A percentile compares a stretch with the other conserved stretches of the same genome.
Evolutionary conservation across 2,113 vertebrate species (phyloP).

Genomic region (Dipodomys stephensi): DNA sequence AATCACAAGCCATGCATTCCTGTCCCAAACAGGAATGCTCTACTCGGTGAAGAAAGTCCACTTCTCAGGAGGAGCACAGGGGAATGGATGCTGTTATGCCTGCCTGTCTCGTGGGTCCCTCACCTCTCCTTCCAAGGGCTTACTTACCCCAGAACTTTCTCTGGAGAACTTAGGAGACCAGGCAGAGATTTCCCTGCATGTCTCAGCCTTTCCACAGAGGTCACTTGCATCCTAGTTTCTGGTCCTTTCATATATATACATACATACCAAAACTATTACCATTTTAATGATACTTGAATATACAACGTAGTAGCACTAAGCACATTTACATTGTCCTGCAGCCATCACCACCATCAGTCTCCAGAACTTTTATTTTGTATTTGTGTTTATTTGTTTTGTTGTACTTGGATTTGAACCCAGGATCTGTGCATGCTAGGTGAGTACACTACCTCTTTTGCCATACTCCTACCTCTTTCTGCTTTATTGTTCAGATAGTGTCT

Average conservation of each 20-base stretch:
- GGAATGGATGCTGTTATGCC: not conserved
- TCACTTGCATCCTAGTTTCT: not conserved
- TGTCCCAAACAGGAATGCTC: too few relatives aligned
- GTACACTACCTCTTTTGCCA: too few relatives aligned
- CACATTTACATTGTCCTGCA: not conserved
- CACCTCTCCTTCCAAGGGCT: too few relatives aligned
- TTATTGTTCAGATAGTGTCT: too few relatives aligned
- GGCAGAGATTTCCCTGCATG: not conserved
- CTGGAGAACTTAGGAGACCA: not conserved
- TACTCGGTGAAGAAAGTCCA: not conserved
- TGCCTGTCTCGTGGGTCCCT: not conserved
- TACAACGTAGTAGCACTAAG: not conserved
- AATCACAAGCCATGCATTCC: accelerated
- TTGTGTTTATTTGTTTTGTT: too few relatives aligned
- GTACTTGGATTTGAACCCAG: too few relatives aligned
- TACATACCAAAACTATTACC: too few relatives aligned
- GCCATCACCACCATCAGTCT: not conserved
- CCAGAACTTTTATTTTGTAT: not conserved
- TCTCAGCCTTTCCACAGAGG: not conserved
- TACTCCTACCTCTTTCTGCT: too few relatives aligned
- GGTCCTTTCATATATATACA: too few relatives aligned
- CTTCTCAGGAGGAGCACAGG: too few relatives aligned
- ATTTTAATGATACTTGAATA: too few relatives aligned
- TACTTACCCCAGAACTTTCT: not conserved
- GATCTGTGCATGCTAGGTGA: too few relatives aligned